Base-by-base conservation (phyloP, 1,140 invertebrate genomes). In the Ceratosolen solmsi region DNA sequence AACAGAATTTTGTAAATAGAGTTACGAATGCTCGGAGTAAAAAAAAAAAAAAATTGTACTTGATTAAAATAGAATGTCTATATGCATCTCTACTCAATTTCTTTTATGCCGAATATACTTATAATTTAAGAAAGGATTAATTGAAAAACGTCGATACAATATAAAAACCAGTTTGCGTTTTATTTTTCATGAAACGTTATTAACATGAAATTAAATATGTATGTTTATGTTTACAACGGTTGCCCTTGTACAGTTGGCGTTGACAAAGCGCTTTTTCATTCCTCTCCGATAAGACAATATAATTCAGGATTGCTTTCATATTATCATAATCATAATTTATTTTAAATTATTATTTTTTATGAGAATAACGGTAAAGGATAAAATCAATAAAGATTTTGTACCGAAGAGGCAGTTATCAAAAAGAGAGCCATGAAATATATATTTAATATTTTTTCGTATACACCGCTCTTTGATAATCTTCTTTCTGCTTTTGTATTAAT, bases 91-190 rank as follows among this genome's bases (percentile, higher is more conserved):
- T n/a, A n/a, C n/a, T n/a, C n/a, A n/a, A n/a, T n/a, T n/a, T n/a
- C n/a, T n/a, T n/a, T n/a, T n/a, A n/a, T 68, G 4, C 1, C 13
- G 5, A 1, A 22, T 4, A 8, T 1, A 15, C 8, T 68, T 30
- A 38, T 22, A 33, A 20, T 38, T 68, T 8, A 65, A 65, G n/a
- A n/a, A n/a, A n/a, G n/a, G n/a, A n/a, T n/a, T n/a, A n/a, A n/a
- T n/a, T n/a, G n/a, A n/a, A n/a, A 58, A 2, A 78, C 11, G 60
- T 20, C 49, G 60, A 20, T 17, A 46, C 38, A 63, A 79, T 84
- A 75, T 86, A 85, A 86, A 87, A 87, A 87, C 84, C 85, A 85
- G 79, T 85, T 87, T 85, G 60, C 73, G 36, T 80, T 86, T 86
- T 86, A 87, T 87, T 87, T 84, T 68, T 85, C 84, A 65, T 86